Evolutionary conservation across 2,113 vertebrate species (phyloP), one percentile per base, ranked within the genome.

Genomic region (Ameiurus melas): DNA sequence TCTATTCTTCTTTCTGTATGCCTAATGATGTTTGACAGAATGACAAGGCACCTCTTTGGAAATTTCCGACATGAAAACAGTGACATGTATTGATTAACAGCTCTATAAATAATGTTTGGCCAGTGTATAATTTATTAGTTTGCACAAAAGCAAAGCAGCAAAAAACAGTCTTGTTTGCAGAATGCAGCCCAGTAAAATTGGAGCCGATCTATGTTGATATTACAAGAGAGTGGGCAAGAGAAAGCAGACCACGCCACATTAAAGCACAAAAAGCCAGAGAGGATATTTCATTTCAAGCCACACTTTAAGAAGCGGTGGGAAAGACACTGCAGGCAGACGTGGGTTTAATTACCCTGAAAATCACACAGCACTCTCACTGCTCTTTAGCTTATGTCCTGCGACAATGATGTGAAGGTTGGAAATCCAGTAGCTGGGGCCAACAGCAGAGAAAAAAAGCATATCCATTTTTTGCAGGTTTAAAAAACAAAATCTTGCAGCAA

Each of bases 21-120:
- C 87, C 85, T 95, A 94, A 95, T 93, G 90, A 94, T 93, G 91
- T 92, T 93, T 93, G 94, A 94, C 94, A 94, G 93, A 92, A 89
- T 94, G 94, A 95, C 92, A 92, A 91, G 94, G 85, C 90, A 51
- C 80, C 87, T 92, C 93, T 93, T 92, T 82, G 22, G 90, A 92
- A 92, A 92, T 83, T 92, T 92, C 70, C 92, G 91, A 93, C 92
- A 92, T 85, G 73, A 93, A 93, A 92, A 91, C 86, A 88, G 90
- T 86, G 84, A 82, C 80, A 22, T 36, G 90, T 93, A 95, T 95
- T 90, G 94, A 95, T 95, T 93, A 93, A 90, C 88, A 66, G 80
- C 91, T 93, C 90, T 92, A 73, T 33, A 94, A 93, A 94, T 92
- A 92, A 93, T 88, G 89, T 92, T 90, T 85, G 60, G 85, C 91